These are phyloP conservation scores for Netelia melanura DNA, from an alignment of 2,888 invertebrate species.

Conservation along the genomic window DNA sequence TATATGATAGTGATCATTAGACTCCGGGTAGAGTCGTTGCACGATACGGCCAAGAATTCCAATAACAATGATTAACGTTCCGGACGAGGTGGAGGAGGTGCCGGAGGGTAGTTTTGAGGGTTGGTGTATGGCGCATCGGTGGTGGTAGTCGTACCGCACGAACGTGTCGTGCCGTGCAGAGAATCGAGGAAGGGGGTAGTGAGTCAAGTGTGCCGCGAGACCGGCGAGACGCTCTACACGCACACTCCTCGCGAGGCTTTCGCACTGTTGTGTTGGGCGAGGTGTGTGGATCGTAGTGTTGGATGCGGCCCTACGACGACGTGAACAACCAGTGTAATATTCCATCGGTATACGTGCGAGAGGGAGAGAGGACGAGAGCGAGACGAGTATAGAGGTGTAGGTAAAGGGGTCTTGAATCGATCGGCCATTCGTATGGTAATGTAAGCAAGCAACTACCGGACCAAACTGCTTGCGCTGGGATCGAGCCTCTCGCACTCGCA, in stretches of 20 bases:
- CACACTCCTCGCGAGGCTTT: conserved; percentile 9
- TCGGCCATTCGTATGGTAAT: conserved; percentile 85
- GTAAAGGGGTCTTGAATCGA: conserved; percentile 81
- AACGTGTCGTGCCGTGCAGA: conserved; percentile 64
- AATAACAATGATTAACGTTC: conserved; percentile 78
- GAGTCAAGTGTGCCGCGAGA: conserved; percentile 64
- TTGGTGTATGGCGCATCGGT: conserved; percentile 66
- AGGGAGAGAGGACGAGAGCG: conserved; percentile 29
- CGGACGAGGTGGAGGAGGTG: conserved; percentile 68
- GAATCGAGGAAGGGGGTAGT: conserved; percentile 47
- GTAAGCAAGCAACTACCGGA: conserved; percentile 84
- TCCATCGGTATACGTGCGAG: conserved; percentile 42
- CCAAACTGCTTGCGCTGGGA: conserved; percentile 81
- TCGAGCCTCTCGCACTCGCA: conserved; percentile 56
- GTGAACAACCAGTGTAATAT: conserved; percentile 61
- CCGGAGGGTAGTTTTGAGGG: conserved; percentile 65
- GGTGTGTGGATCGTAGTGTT: conserved; percentile 31
- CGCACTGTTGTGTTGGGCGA: not conserved
- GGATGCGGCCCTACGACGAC: conserved; percentile 34
- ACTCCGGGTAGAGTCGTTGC: conserved; percentile 59
- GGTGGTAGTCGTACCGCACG: conserved; percentile 63
- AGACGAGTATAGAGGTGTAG: conserved; percentile 53
- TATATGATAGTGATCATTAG: conserved; percentile 63
- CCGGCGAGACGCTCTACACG: conserved; percentile 53
- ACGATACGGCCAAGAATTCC: conserved; percentile 70